These are phyloP conservation scores for Biston stratarius DNA, from an alignment of 2,888 invertebrate genomes.

Conservation along the genomic window DNA sequence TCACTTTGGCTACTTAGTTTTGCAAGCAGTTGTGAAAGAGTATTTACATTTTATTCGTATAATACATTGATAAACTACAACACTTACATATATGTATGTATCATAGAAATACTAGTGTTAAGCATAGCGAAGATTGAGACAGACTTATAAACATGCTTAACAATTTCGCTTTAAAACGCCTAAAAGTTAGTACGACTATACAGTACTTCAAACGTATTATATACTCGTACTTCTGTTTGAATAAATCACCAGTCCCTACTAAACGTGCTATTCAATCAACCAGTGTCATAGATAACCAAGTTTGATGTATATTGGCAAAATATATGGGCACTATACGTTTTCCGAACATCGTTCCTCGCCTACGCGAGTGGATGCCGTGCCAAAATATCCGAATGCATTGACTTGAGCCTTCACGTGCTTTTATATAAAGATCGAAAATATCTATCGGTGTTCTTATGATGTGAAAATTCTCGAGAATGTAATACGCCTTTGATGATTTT, in stretches of 20 bases:
- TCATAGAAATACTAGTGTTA: not conserved
- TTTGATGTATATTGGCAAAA: slow-evolving; percentile 30
- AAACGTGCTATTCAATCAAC: slow-evolving; percentile 20
- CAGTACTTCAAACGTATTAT: not conserved
- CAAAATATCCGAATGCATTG: slow-evolving; percentile 55
- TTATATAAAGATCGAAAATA: slow-evolving; percentile 40
- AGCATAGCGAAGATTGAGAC: not conserved
- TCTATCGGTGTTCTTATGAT: slow-evolving; percentile 9
- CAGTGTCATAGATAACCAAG: slow-evolving; percentile 19
- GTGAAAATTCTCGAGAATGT: not conserved
- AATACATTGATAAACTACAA: too few species aligned
- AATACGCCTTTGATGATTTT: not conserved
- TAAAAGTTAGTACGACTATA: not conserved
- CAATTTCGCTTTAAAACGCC: too few species aligned
- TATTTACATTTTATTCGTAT: too few species aligned
- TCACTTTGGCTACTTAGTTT: too few species aligned
- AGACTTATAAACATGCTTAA: too few species aligned
- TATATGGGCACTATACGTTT: slow-evolving; percentile 41
- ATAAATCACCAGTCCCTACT: not conserved
- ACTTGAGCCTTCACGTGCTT: slow-evolving; percentile 48
- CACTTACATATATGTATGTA: too few species aligned
- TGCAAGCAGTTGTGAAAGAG: too few species aligned
- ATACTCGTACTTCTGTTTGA: not conserved
- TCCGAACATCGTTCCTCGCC: slow-evolving; percentile 42
- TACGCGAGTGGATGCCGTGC: slow-evolving; percentile 52